Evolutionary conservation across 2,888 invertebrate species (phyloP), one percentile per base, ranked within the genome.

Genomic region (Caenorhabditis japonica): DNA sequence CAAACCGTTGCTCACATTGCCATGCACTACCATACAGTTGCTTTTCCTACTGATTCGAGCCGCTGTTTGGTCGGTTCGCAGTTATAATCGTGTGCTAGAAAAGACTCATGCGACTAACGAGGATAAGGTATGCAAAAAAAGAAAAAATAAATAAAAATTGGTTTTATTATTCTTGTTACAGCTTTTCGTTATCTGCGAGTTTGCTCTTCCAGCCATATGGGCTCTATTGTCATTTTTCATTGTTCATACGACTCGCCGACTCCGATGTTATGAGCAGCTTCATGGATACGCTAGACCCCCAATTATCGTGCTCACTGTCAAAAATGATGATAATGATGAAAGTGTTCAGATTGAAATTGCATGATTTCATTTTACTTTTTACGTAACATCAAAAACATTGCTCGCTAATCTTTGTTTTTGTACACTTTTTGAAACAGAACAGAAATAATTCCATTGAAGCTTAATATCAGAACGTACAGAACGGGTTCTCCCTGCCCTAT

Each of bases 291-390:
- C 80, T 5, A 76, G 78, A 38, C 82, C 82, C 4, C 82, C 82
- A 8, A 75, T 82, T 46, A 82, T 82, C 21, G 80, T 82, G 5
- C 64, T 82, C 10, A 82, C 82, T 1, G 77, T 82, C 49, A 82
- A 82, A 52, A 82, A 82, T 36, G 82, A 82, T 51, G 81, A 81
- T 27, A 82, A 82, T 58, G 82, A 82, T 55, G 82, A 82, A 41
- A 80, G 80, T 58, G 82, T 82, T 39, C 82, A 82, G 59, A 82
- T 82, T 46, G 82, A 82, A 39, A 80, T 82, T 38, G 79, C 82
- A 15, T 82, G 58, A 49, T 19, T 17, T 25, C 38, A 38, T 49
- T 30, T 30, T n/a, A n/a, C n/a, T n/a, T n/a, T n/a, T n/a, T n/a
- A n/a, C n/a, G n/a, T n/a, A n/a, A n/a, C n/a, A n/a, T n/a, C n/a